These are phyloP conservation scores for Cebidichthys violaceus DNA, from an alignment of 2,113 vertebrate genomes.

Conservation along the genomic window DNA sequence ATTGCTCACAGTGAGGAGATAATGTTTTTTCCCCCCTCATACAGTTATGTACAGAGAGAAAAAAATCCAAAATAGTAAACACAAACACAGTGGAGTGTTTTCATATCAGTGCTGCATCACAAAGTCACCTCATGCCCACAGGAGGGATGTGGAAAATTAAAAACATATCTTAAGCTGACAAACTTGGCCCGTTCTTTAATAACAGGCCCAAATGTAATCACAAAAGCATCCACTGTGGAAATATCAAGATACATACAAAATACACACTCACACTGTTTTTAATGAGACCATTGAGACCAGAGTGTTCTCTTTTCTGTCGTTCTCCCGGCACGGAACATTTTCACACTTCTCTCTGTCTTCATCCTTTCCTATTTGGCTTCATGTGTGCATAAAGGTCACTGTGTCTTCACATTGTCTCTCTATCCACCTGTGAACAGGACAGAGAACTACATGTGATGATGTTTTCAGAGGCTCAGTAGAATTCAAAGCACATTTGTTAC, in stretches of 20 bases:
- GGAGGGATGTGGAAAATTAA: not conserved
- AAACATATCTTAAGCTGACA: not conserved
- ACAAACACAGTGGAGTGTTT: not conserved
- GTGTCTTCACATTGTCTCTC: not conserved
- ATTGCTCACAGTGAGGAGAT: not conserved
- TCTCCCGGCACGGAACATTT: not conserved
- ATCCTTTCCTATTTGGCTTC: not conserved
- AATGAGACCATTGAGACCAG: not conserved
- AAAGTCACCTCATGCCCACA: not conserved
- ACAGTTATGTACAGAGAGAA: not conserved
- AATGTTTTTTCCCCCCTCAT: not conserved
- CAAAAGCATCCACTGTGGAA: not conserved
- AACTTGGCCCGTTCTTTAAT: not conserved
- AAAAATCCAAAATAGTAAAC: not conserved
- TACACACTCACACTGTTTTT: not conserved
- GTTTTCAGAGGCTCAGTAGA: not conserved
- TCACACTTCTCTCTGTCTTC: not conserved
- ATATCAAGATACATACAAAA: not conserved
- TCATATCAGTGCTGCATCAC: not conserved
- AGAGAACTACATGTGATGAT: slow-evolving; percentile 15
- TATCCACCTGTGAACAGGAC: not conserved
- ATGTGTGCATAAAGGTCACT: not conserved
- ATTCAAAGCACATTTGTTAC: not conserved
- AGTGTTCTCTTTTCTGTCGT: not conserved
- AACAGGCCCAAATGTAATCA: not conserved